Evolutionary conservation across 2,797 vertebrate species (phyloP), one percentile per base, ranked within the genome.

Genomic region (Trichosurus vulpecula): DNA sequence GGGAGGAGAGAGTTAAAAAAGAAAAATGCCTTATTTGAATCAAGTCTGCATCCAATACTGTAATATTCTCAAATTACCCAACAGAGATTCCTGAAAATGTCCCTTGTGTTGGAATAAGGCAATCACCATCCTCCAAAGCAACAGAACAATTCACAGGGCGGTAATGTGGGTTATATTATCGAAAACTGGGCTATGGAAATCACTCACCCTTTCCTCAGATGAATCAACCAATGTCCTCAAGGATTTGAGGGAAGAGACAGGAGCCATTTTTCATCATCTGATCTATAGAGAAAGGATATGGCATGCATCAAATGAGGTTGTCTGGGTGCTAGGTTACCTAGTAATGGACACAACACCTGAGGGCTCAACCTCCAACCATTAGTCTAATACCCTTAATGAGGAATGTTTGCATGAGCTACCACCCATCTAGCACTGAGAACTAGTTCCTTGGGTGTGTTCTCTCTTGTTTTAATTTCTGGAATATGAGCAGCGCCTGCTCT

Each of bases 51-150:
- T 94, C 92, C 81, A 96, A 61, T 92, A 96, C 52, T 94, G 52
- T 95, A 97, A 98, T 97, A 96, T 97, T 95, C 91, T 96, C 94
- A 95, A 97, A 97, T 97, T 92, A 94, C 91, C 95, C 93, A 94
- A 91, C 55, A 94, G 96, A 97, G 96, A 97, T 95, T 96, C 91
- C 91, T 93, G 91, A 96, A 98, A 96, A 93, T 87, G 56, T 90
- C 93, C 94, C 94, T 91, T 93, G 94, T 90, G 93, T 31, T 93
- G 57, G 91, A 47, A 97, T 31, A 95, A 96, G 97, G 52, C 55
- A 57, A 97, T 96, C 81, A 41, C 90, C 91, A 81, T n/a, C 81
- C 61, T 89, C 93, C 95, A 93, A 93, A 35, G 91, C 91, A 58
- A 3, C 52, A 10, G 90, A 94, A 94, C 90, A 96, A 95, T 55